These are phyloP conservation scores for Scaptomyza tumidula DNA, from an alignment of 2,888 invertebrate genomes.

Conservation along the genomic window DNA sequence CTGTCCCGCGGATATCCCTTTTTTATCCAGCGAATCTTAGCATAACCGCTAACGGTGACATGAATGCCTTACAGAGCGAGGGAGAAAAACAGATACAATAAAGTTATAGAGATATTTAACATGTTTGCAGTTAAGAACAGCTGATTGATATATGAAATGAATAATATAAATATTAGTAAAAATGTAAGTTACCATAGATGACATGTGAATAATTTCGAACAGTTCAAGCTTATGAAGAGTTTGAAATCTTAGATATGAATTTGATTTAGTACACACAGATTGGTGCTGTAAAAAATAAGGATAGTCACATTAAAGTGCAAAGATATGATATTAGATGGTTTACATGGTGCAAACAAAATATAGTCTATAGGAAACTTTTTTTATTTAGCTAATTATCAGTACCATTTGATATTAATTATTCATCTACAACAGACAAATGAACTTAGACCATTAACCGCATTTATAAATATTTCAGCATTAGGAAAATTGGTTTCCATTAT, in stretches of 20 bases:
- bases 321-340: background rate
- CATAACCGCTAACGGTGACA: constrained; percentile 84
- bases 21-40: constrained; percentile 85
- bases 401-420: background rate
- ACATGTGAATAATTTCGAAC: constrained; percentile 6
- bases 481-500: background rate
- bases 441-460: background rate
- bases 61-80: constrained; percentile 81
- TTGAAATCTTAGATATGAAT: background rate
- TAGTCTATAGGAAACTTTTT: background rate
- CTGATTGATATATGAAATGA: no score
- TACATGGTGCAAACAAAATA: background rate
- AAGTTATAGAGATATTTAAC: no score
- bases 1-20: constrained; percentile 84
- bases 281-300: background rate
- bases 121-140: background rate
- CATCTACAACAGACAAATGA: background rate
- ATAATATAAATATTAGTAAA: background rate
- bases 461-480: background rate
- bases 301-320: constrained; percentile 1
- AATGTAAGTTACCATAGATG: constrained; percentile 8
- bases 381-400: background rate
- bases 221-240: constrained; percentile 1
- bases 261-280: background rate
- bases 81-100: background rate